Conservation (phyloP, 1,140 invertebrate genomes). For the Odontomachus brunneus region DNA sequence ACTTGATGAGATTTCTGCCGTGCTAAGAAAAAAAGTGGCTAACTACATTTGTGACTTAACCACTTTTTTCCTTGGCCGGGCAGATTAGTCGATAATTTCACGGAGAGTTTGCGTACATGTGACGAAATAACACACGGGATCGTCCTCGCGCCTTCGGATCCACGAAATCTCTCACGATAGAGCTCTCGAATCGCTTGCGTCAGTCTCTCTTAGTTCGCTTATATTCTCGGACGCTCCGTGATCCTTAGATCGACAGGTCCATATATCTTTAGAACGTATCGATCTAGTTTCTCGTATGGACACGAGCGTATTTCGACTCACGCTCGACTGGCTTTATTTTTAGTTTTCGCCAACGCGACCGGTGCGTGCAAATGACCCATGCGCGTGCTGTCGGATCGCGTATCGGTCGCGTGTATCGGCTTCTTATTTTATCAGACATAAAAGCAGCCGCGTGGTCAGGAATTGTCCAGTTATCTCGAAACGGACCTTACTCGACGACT, state of each 20-base stretch:
- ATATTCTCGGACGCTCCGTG: slow-evolving; percentile 31
- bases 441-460: no score
- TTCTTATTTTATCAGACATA: slow-evolving; percentile 3
- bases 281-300: slow-evolving; percentile 24
- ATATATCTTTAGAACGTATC: slow-evolving; percentile 34
- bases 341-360: slow-evolving; percentile 27
- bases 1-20: no score
- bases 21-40: no score
- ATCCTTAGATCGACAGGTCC: slow-evolving; percentile 38
- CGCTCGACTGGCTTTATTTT: slow-evolving; percentile 56
- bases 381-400: slow-evolving; percentile 19
- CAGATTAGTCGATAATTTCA: no score
- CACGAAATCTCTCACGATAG: no score
- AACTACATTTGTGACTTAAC: no score
- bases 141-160: no score
- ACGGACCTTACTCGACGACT: no score
- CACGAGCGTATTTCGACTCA: slow-evolving; percentile 29
- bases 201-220: background rate
- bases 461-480: slow-evolving; percentile 26
- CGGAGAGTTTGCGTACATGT: no score
- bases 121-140: no score
- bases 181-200: slow-evolving; percentile 19
- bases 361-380: slow-evolving; percentile 46
- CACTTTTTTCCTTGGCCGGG: no score
- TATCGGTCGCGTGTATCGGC: slow-evolving; percentile 57